These are phyloP conservation scores for Dendroctonus valens DNA, from an alignment of 1,140 invertebrate genomes.

Conservation along the genomic window DNA sequence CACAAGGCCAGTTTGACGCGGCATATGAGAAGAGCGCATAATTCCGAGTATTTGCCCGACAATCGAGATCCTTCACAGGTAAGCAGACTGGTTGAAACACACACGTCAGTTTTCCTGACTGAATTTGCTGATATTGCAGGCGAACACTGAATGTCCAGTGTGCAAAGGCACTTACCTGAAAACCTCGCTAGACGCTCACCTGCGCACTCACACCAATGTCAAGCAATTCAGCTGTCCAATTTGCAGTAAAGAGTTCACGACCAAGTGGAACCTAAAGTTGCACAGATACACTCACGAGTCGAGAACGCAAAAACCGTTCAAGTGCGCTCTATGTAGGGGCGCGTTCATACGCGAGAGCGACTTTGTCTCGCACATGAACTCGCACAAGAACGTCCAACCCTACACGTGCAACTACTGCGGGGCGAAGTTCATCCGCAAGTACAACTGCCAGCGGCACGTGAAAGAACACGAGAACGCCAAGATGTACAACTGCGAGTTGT, in stretches of 20 bases:
- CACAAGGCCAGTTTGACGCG: conserved; percentile 77
- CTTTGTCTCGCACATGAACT: conserved; percentile 80
- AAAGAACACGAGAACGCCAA: conserved; percentile 88
- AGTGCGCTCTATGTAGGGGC: conserved; percentile 78
- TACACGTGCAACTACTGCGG: conserved; percentile 93
- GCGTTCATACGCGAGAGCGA: conserved; percentile 78
- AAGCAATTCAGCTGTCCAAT: conserved; percentile 76
- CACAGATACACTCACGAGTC: conserved; percentile 88
- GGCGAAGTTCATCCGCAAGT: conserved; percentile 89
- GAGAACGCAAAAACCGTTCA: conserved; percentile 78
- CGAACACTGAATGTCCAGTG: conserved; percentile 66
- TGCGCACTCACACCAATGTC: conserved; percentile 72
- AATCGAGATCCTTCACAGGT: conserved; percentile 42
- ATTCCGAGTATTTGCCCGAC: conserved; percentile 69
- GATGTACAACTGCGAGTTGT: conserved; percentile 83
- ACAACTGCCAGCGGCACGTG: conserved; percentile 87
- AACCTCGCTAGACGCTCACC: conserved; percentile 76
- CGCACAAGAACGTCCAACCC: conserved; percentile 74
- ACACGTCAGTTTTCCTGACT: background rate
- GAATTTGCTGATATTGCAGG: conserved; percentile 1
- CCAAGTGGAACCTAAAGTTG: conserved; percentile 85
- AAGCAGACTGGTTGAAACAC: background rate
- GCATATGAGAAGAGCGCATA: conserved; percentile 78
- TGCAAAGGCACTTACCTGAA: conserved; percentile 78
- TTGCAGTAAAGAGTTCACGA: conserved; percentile 81